Base-by-base conservation (phyloP, 1,140 invertebrate species). In the Telenomus remus region DNA sequence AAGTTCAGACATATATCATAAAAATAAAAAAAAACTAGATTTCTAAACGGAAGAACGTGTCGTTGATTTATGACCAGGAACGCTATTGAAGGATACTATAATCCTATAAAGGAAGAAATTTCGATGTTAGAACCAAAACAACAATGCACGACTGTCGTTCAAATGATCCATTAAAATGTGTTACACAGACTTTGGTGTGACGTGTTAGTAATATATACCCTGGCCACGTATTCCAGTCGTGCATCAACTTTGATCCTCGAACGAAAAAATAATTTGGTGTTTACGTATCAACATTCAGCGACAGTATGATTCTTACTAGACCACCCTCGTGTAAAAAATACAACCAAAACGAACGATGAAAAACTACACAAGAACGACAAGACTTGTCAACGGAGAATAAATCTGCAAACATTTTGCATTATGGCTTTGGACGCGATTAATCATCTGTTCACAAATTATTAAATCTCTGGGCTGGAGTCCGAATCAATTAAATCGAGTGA, bases 401-500 rank as follows among this genome's bases (percentile, higher is more conserved):
- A 57, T 64, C 47, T 39, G 54, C 47, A 63, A 48, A 10, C 57
- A 55, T 61, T 56, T 39, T 71, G 59, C 68, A 71, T 71, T 71
- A 63, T 63, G 8, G 37, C 15, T 43, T 61, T 47, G 37, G 59
- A 63, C 59, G 47, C 60, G 43, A 72, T 72, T 64, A 71, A 71
- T 64, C 68, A 71, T 72, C 16, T 51, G 11, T 47, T 53, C 37
- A 27, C 47, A 54, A 59, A 59, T 51, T 72, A 64, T 64, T 53
- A 64, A 57, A 55, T 55, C 54, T 7, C 15, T 39, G 39, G 39
- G 43, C 8, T 27, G 15, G 34, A 37, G 63, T 63, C 42, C 37
- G 63, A 71, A 71, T 71, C 68, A 71, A 71, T 71, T 71, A 71
- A 64, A 64, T 14, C 33, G 33, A 54, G 53, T 33, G 46, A 49